phyloP scores from a whole-genome alignment of 1,140 invertebrate species.

The Ceratitis capitata region DNA sequence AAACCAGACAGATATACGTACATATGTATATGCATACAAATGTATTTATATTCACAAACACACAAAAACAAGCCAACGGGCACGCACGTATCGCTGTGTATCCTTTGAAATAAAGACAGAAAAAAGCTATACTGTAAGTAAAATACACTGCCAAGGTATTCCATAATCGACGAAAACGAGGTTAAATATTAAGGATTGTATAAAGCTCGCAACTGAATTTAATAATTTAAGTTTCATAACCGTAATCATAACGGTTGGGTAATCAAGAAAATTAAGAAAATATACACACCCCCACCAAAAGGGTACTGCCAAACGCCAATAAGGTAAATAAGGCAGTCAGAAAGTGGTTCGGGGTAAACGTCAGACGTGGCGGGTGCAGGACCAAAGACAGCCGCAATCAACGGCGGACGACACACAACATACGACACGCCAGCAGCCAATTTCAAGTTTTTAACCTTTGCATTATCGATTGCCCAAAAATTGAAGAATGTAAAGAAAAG shows the following conservation, averaged over 20 bases:
- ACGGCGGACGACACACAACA: neutral
- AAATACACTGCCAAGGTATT: neutral
- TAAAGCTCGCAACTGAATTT: neutral
- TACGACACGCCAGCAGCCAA: slow-evolving; percentile 31
- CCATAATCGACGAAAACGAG: neutral
- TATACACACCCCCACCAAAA: too few relatives aligned
- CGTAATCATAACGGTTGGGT: neutral
- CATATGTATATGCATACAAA: neutral
- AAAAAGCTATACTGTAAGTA: slow-evolving; percentile 30
- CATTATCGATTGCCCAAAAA: slow-evolving; percentile 31
- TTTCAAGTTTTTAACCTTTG: slow-evolving; percentile 33
- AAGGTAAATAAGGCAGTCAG: neutral
- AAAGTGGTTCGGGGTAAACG: neutral
- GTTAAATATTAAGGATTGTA: neutral
- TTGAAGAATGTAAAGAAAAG: neutral
- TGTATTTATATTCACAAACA: neutral
- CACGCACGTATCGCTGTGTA: slow-evolving; percentile 26
- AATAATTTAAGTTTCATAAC: slow-evolving; percentile 17
- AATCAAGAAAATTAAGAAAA: neutral
- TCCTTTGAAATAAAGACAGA: neutral
- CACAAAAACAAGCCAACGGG: neutral
- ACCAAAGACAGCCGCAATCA: neutral
- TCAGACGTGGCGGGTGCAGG: neutral
- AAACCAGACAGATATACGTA: neutral
- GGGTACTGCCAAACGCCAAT: neutral